These are phyloP conservation scores for Rhagoletis pomonella DNA, from an alignment of 1,140 invertebrate species.

Conservation along the genomic window DNA sequence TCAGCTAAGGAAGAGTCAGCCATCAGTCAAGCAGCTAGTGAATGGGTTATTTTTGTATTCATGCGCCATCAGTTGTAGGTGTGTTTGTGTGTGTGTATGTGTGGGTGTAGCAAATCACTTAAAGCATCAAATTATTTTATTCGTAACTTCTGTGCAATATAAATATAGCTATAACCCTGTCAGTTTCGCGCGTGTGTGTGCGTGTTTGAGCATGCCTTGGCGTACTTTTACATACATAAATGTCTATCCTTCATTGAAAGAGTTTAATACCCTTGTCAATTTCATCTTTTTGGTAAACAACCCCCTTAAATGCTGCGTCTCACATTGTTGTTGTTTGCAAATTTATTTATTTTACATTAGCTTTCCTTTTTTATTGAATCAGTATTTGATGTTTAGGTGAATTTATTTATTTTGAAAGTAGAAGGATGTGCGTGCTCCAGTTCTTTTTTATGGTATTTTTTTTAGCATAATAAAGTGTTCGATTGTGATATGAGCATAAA, in stretches of 20 bases:
- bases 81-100: neutral
- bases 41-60: neutral
- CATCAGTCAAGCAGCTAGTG: neutral
- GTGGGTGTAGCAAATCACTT: neutral
- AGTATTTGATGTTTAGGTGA: no score
- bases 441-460: no score
- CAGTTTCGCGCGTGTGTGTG: neutral
- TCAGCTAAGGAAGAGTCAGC: neutral
- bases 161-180: no score
- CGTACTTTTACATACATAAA: neutral
- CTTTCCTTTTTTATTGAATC: no score
- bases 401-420: no score
- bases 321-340: neutral
- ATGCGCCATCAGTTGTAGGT: neutral
- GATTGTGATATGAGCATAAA: no score
- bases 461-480: no score
- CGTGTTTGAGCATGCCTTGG: neutral
- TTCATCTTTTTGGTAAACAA: neutral
- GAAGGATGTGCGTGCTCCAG: no score
- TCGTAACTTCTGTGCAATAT: neutral
- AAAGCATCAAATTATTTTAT: conserved; percentile 17
- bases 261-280: conserved; percentile 1
- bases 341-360: no score
- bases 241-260: conserved; percentile 1
- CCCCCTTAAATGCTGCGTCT: no score